Evolutionary conservation across 2,113 vertebrate species (phyloP).

Genomic region (Anoplopoma fimbria): DNA sequence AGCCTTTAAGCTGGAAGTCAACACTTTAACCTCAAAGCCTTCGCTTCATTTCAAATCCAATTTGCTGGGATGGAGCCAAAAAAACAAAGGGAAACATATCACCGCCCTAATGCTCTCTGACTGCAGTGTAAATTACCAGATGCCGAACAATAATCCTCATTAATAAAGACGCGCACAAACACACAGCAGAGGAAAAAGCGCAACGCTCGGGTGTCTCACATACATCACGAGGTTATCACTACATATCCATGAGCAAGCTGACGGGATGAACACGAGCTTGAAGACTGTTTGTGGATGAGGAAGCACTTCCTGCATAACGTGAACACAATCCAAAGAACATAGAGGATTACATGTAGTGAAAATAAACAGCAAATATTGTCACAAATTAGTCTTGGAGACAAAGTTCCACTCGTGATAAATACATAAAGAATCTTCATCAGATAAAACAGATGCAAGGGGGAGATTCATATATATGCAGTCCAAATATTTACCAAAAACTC

Average conservation of each 20-base stretch:
- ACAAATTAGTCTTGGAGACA: not conserved
- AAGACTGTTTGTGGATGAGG: conserved; percentile 28
- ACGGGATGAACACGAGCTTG: conserved; percentile 8
- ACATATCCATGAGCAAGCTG: conserved; percentile 9
- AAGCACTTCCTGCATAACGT: conserved; percentile 18
- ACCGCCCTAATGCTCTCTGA: conserved; percentile 46
- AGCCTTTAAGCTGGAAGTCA: conserved; percentile 40
- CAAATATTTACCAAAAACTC: not conserved
- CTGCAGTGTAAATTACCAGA: conserved; percentile 56
- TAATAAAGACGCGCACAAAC: conserved; percentile 8
- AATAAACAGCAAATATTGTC: conserved; percentile 17
- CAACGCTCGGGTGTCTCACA: not conserved
- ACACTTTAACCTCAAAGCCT: conserved; percentile 16
- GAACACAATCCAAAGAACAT: not conserved
- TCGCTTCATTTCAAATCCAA: conserved; percentile 16
- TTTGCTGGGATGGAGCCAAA: conserved; percentile 27
- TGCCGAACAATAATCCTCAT: conserved; percentile 59
- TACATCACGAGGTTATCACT: not conserved
- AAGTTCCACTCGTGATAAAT: not conserved
- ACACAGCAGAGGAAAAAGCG: not conserved
- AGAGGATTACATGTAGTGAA: not conserved
- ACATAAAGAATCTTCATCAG: not conserved
- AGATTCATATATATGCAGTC: not conserved
- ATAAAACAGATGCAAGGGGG: not conserved
- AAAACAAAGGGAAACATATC: conserved; percentile 40